These are phyloP conservation scores for Acrocephalus arundinaceus DNA, from an alignment of 2,113 vertebrate genomes.

Conservation along the genomic window DNA sequence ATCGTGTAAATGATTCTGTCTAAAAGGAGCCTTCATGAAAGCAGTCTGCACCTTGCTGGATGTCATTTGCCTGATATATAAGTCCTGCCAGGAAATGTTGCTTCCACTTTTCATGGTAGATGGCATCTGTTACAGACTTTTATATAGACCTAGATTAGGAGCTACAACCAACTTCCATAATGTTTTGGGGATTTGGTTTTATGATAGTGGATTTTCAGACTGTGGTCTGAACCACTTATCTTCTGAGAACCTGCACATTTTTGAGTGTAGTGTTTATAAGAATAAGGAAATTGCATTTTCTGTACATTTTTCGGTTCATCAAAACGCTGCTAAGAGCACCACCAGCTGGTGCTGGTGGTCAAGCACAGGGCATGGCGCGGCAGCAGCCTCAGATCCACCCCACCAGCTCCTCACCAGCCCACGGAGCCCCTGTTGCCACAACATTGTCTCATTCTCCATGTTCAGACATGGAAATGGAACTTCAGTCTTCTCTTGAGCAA, in stretches of 20 bases:
- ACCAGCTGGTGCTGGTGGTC: constrained; percentile 11
- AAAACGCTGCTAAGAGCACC: neutral
- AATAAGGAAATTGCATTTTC: neutral
- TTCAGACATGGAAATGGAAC: neutral
- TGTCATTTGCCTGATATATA: neutral
- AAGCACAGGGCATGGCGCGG: neutral
- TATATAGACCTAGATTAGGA: neutral
- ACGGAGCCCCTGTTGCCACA: neutral
- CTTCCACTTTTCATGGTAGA: neutral
- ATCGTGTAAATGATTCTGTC: neutral
- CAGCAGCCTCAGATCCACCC: neutral
- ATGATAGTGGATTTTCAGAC: neutral
- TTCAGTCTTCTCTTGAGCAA: neutral
- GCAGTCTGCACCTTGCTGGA: neutral
- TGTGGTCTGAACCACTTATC: neutral
- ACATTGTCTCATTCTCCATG: accelerated
- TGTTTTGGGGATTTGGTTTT: neutral
- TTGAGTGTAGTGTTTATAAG: neutral
- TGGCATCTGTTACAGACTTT: neutral
- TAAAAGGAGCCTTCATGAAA: neutral
- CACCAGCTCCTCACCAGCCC: neutral
- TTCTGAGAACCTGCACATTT: neutral
- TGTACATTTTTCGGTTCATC: neutral
- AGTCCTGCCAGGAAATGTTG: neutral
- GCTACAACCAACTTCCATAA: neutral